Evolutionary conservation across 1,140 invertebrate species (phyloP).

Genomic region (Brachionus rubens): DNA sequence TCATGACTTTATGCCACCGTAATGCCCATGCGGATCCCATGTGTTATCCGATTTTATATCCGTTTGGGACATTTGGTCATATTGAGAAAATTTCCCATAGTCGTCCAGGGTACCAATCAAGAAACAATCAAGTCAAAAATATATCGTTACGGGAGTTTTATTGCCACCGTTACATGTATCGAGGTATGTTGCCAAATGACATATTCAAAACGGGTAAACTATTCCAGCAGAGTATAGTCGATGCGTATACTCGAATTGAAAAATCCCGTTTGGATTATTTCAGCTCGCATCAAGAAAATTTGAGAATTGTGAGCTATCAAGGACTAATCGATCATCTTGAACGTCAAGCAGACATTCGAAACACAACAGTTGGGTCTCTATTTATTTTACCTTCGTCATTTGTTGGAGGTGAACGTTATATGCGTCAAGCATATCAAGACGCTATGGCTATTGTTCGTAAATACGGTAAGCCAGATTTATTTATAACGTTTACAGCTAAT

Average conservation of each 20-base stretch:
- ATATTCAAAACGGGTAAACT: conserved; percentile 20
- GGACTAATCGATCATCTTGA: not conserved
- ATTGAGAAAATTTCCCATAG: not conserved
- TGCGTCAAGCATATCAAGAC: conserved; percentile 47
- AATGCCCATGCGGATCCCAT: conserved; percentile 1
- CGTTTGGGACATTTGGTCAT: not conserved
- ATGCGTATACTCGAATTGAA: conserved; percentile 55
- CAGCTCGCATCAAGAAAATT: not conserved
- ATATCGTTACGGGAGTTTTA: conserved; percentile 17
- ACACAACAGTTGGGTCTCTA: not conserved
- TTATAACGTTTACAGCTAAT: conserved; percentile 53
- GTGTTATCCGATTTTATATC: conserved; percentile 17
- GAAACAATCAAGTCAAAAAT: not conserved
- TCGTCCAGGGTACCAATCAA: not conserved
- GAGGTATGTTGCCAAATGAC: not conserved
- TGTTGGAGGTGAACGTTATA: not conserved
- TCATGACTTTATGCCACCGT: not conserved
- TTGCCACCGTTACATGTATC: not conserved
- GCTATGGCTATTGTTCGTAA: conserved; percentile 48
- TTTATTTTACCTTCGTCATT: conserved; percentile 34
- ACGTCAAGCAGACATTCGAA: not conserved
- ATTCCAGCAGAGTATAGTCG: conserved; percentile 27
- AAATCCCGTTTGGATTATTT: conserved; percentile 51
- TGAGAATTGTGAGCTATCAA: not conserved
- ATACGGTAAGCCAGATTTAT: conserved; percentile 48